phyloP scores from a whole-genome alignment of 2,113 vertebrate species.

The Ptyas mucosa region DNA sequence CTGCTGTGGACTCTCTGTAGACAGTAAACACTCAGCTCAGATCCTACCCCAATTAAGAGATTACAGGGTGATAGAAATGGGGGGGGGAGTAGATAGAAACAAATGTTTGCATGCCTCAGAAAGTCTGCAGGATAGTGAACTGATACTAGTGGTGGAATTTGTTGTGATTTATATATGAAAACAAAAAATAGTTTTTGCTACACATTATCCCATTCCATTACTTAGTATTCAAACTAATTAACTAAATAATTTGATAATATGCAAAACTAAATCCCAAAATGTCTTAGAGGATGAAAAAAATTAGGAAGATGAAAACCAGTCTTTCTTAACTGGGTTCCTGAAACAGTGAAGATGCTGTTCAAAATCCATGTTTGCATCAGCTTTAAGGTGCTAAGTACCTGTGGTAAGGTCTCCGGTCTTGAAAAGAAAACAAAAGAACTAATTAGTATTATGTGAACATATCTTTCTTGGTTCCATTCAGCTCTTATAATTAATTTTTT shows the following conservation, averaged over 20 bases:
- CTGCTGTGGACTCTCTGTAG: background rate
- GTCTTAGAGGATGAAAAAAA: background rate
- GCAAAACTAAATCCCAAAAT: background rate
- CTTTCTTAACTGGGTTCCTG: background rate
- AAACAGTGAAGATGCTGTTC: background rate
- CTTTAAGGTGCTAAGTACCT: background rate
- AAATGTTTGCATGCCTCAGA: background rate
- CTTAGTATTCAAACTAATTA: background rate
- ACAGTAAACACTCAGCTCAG: background rate
- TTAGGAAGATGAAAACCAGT: background rate
- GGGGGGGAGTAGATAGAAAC: background rate
- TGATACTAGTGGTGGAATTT: background rate
- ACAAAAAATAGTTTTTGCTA: background rate
- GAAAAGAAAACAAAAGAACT: background rate
- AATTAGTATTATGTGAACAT: background rate
- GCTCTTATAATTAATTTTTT: slow-evolving; percentile 18
- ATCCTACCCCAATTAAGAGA: background rate
- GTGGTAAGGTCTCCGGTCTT: background rate
- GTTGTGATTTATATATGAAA: background rate
- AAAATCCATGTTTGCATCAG: background rate
- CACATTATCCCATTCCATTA: background rate
- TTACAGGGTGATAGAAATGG: background rate
- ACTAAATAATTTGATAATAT: background rate
- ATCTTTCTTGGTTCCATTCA: slow-evolving; percentile 5
- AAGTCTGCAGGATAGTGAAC: background rate